phyloP scores from a whole-genome alignment of 2,797 vertebrate genomes.

The Gymnopithys bicolor region DNA sequence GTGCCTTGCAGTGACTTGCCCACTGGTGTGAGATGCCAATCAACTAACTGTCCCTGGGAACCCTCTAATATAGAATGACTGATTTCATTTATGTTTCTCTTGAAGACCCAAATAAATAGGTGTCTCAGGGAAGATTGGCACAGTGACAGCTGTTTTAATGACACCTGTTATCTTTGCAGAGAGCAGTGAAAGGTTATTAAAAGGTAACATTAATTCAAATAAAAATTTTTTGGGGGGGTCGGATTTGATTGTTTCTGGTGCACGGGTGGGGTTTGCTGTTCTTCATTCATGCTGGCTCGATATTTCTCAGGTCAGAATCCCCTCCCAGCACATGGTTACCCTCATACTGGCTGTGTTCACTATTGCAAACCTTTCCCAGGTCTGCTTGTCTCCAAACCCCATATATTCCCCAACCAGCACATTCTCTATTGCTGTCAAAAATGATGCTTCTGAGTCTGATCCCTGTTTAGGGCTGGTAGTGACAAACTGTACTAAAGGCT shows the following conservation, averaged over 20 bases:
- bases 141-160: conserved; percentile 55
- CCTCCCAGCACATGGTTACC: conserved; percentile 37
- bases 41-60: conserved; percentile 55
- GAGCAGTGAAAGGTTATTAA: conserved; percentile 57
- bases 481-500: neutral
- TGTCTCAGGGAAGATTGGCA: conserved; percentile 53
- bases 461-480: neutral
- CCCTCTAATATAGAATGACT: conserved; percentile 55
- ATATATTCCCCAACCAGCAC: neutral
- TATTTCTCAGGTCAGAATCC: conserved; percentile 6
- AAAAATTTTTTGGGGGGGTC: conserved; percentile 35
- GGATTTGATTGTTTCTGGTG: neutral
- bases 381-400: neutral
- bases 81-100: conserved; percentile 71
- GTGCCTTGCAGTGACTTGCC: conserved; percentile 40
- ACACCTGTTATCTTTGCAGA: conserved; percentile 47
- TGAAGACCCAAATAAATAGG: conserved; percentile 66
- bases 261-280: neutral
- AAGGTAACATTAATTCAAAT: conserved; percentile 52
- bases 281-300: neutral
- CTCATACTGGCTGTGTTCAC: conserved; percentile 31
- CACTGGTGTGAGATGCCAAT: conserved; percentile 49
- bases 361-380: neutral
- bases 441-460: neutral
- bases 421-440: neutral